Base-by-base conservation (phyloP, 2,797 vertebrate genomes). In the Oryzias dopingdopingensis region DNA sequence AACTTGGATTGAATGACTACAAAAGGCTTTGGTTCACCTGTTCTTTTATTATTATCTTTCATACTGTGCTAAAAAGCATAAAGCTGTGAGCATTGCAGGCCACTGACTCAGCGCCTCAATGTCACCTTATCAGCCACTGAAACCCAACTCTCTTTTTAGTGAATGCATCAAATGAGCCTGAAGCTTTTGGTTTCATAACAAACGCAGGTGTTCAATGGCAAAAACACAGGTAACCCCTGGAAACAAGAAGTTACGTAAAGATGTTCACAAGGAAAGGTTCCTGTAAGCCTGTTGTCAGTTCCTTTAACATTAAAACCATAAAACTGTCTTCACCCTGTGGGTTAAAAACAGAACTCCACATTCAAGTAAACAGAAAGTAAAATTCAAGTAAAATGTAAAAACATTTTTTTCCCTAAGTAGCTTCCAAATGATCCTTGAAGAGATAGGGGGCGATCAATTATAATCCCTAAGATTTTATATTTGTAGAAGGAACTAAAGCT, bases 41-140 rank as follows among this genome's bases (percentile, higher is more conserved):
- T 45, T 41, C 23, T n/a, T 55, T 46, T 41, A 56, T 69, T 17
- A 26, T 41, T 22, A 29, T 6, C 26, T 29, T 29, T 29, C 26
- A 29, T 29, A 44, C 45, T 41, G 49, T 41, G 12, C 29, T 10
- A 13, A 10, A 17, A 62, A 4, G 46, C 4, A 32, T 43, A 40
- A 56, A 42, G 22, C 58, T 26, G 46, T 75, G 59, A 60, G 55
- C 52, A 52, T 77, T 67, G 64, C 56, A 62, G 52, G 50, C 32
- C 50, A 14, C 57, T 71, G 76, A 79, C 48, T 83, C 77, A 24
- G 56, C 13, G 46, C 51, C 53, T 24, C 44, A 7, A 45, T 22
- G 24, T 56, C 67, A 72, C 52, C 29, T n/a, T n/a, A 80, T 62
- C 67, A 42, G 48, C 5, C 66, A 23, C 65, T 70, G 67, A 65